These are phyloP conservation scores for Cotesia chilonis DNA, from an alignment of 1,140 invertebrate genomes.

Conservation along the genomic window DNA sequence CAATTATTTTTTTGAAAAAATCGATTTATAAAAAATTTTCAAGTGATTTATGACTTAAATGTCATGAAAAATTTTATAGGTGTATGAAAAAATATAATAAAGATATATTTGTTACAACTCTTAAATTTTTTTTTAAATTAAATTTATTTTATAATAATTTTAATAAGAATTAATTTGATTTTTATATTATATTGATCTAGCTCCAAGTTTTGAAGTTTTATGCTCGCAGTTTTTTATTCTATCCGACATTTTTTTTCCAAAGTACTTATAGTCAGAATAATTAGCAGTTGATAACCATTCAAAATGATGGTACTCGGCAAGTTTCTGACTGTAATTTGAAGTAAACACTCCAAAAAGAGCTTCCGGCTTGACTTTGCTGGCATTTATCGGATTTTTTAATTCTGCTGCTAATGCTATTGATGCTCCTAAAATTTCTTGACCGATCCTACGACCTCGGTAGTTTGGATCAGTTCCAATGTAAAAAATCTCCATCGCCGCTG, in stretches of 20 bases:
- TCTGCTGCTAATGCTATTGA: conserved; percentile 43
- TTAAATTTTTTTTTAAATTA: too few species aligned
- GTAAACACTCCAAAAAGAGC: conserved; percentile 49
- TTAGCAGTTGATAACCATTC: conserved; percentile 39
- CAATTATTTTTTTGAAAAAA: too few species aligned
- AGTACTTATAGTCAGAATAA: conserved; percentile 47
- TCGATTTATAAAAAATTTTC: too few species aligned
- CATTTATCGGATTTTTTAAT: conserved; percentile 26
- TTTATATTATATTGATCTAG: conserved; percentile 27
- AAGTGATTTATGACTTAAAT: too few species aligned
- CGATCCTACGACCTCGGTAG: conserved; percentile 50
- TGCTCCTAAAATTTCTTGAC: conserved; percentile 39
- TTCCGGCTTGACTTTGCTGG: conserved; percentile 40
- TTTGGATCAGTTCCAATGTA: conserved; percentile 49
- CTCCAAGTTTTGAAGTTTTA: conserved; percentile 42
- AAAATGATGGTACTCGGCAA: conserved; percentile 47
- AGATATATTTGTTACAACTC: too few species aligned
- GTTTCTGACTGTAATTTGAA: conserved; percentile 51
- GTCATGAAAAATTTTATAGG: too few species aligned
- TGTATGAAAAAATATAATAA: too few species aligned
- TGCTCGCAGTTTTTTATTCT: conserved; percentile 46
- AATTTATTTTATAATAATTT: too few species aligned
- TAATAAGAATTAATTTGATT: background rate
- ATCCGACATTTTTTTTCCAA: conserved; percentile 48
- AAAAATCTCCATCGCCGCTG: conserved; percentile 49